Evolutionary conservation across 2,888 invertebrate genomes (phyloP), one percentile per base, ranked within the genome.

Genomic region (Microplitis manilae): DNA sequence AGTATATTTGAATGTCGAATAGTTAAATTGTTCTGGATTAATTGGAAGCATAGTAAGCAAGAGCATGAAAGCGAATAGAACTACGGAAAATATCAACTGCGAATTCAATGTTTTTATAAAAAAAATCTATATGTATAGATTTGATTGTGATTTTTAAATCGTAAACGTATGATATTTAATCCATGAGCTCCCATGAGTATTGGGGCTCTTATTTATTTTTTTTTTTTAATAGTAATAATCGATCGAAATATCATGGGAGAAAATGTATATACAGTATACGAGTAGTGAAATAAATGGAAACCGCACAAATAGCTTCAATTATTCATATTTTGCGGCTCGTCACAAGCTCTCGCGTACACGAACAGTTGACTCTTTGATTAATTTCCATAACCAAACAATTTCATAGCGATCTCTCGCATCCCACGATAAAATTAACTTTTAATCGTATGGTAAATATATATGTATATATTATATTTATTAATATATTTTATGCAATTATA

Each of bases 341-440:
- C 64, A 77, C 73, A 9, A 38, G 38, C 41, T 39, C 41, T 39
- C 39, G 30, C 15, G 17, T 68, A 17, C 17, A 8, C n/a, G 17
- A 76, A 62, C 59, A 7, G 62, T 73, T 73, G 62, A 62, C 73
- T 69, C 68, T 68, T 68, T 77, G 38, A 68, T 69, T 73, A 68
- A 77, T 77, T 77, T 77, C 73, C 77, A 77, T 77, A 73, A 69
- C 68, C 73, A 77, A 77, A 77, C 73, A 73, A 77, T 77, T 77
- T 40, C 50, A 39, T 60, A 41, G 38, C 68, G 68, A 77, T 73
- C 30, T 73, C 59, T 50, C 73, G 73, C 68, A 62, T 69, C 60
- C 62, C 68, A 62, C 73, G 68, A 7, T 15, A 6, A 15, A 64
- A 77, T 41, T 73, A 50, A 30, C 15, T 50, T 67, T 17, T 61